These are phyloP conservation scores for Schizothorax lantsangensis DNA, from an alignment of 2,797 vertebrate genomes.

Conservation along the genomic window DNA sequence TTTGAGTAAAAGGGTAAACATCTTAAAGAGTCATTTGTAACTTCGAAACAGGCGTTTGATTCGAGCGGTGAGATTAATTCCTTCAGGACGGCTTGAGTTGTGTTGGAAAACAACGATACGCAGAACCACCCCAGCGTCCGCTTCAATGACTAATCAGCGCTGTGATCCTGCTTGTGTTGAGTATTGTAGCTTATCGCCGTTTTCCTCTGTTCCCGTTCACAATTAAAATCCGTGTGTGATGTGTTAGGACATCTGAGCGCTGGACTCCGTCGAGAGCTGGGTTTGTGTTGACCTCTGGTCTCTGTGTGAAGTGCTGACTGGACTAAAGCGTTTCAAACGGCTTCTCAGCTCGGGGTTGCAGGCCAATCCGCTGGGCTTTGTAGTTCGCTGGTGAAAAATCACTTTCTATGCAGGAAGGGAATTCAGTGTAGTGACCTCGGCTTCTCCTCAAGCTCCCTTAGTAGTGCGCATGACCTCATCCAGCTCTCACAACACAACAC, in stretches of 20 bases:
- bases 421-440: conserved; percentile 53
- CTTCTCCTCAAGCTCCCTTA: conserved; percentile 4
- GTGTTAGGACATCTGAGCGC: conserved; percentile 66
- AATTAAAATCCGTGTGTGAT: conserved; percentile 72
- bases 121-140: conserved; percentile 3
- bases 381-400: conserved; percentile 57
- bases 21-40: conserved; percentile 58
- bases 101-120: conserved; percentile 13
- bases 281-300: conserved; percentile 52
- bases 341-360: conserved; percentile 55
- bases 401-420: conserved; percentile 61
- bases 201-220: conserved; percentile 30
- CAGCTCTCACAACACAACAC: conserved; percentile 9
- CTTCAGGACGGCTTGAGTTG: conserved; percentile 19
- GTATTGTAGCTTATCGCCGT: conserved; percentile 35
- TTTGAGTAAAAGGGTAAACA: conserved; percentile 35
- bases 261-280: conserved; percentile 74
- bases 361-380: conserved; percentile 63
- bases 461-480: neutral
- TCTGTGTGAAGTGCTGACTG: conserved; percentile 74
- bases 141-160: conserved; percentile 29
- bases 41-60: conserved; percentile 46
- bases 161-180: conserved; percentile 40
- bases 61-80: conserved; percentile 37
- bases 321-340: conserved; percentile 68